phyloP scores from a whole-genome alignment of 2,797 vertebrate genomes.

The Muraenolepis orangiensis region DNA sequence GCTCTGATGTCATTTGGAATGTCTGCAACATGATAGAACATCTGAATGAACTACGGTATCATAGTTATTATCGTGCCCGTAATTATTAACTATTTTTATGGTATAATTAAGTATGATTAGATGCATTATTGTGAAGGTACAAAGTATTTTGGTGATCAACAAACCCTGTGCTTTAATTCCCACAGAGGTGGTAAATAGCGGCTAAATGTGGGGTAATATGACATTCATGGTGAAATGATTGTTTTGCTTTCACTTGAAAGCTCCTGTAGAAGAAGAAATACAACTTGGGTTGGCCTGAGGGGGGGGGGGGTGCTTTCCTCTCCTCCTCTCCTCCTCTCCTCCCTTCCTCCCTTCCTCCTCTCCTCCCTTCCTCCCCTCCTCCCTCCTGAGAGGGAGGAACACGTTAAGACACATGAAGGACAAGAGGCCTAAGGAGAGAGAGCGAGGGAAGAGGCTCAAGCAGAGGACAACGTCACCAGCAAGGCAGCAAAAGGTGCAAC shows the following conservation, averaged over 20 bases:
- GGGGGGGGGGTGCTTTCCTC: neutral
- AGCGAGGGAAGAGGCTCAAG: too few relatives aligned
- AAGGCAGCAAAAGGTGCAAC: neutral
- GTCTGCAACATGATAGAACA: neutral
- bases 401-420: neutral
- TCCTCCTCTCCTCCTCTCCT: neutral
- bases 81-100: neutral
- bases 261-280: neutral
- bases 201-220: neutral
- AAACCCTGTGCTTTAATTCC: neutral
- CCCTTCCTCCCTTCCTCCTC: neutral
- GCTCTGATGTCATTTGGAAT: neutral
- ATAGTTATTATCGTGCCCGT: neutral
- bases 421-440: neutral
- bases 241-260: neutral
- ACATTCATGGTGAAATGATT: neutral
- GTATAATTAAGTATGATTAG: neutral
- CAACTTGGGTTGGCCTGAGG: neutral
- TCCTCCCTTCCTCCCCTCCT: neutral
- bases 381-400: neutral
- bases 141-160: neutral
- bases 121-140: neutral
- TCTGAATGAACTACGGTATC: neutral
- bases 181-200: neutral
- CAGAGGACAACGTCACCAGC: too few relatives aligned